Conservation (phyloP, 2,797 vertebrate genomes). For the Simalia tracyae region DNA sequence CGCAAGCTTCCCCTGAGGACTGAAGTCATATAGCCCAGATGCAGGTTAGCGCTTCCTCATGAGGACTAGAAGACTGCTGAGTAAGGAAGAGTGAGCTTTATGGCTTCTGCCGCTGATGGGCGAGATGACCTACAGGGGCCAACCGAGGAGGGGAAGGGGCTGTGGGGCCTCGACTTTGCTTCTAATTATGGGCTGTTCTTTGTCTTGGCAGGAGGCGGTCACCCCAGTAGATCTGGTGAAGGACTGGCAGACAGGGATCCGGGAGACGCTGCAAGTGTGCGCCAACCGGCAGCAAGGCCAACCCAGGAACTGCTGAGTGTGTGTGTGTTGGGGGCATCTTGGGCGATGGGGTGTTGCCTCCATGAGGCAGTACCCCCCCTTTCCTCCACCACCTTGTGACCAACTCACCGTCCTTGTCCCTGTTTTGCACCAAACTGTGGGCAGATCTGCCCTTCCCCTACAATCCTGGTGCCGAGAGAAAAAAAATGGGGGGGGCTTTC, state of each 20-base stretch:
- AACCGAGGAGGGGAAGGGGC: background rate
- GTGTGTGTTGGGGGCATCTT: fast-evolving
- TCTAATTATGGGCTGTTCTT: background rate
- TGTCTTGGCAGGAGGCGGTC: slow-evolving; percentile 41
- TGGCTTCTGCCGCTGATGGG: background rate
- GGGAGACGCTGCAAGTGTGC: slow-evolving; percentile 58
- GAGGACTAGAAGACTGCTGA: background rate
- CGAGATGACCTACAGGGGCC: background rate
- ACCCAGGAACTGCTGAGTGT: background rate
- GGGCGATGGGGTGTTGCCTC: no score
- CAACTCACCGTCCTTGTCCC: background rate
- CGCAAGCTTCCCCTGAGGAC: no score
- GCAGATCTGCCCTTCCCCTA: background rate
- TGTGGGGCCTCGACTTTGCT: fast-evolving
- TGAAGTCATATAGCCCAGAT: background rate
- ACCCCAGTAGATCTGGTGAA: slow-evolving; percentile 59
- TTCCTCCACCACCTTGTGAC: background rate
- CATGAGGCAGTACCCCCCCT: background rate
- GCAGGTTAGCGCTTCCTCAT: no score
- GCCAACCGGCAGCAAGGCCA: slow-evolving; percentile 22
- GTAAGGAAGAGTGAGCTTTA: background rate
- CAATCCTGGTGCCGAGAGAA: no score
- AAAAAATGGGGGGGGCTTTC: background rate
- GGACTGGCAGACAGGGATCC: slow-evolving; percentile 63
- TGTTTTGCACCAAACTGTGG: background rate